Evolutionary conservation across 2,113 vertebrate genomes (phyloP).

Genomic region (Alligator sinensis): DNA sequence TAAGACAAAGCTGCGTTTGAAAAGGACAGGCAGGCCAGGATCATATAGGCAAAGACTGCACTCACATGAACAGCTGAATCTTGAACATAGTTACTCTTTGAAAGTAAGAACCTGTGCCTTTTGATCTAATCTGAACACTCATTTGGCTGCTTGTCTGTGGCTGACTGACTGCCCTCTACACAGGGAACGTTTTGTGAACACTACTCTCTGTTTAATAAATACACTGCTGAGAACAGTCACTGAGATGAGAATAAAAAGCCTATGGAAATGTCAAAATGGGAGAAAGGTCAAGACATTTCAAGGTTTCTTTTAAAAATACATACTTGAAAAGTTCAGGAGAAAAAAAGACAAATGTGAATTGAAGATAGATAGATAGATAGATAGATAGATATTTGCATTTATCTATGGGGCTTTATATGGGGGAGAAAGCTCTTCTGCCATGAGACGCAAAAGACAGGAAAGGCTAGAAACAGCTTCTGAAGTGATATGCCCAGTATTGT

Average conservation of each 20-base stretch:
- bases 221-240: not conserved
- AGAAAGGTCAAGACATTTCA: conserved; percentile 60
- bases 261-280: conserved; percentile 54
- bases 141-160: not conserved
- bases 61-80: not conserved
- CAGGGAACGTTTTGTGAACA: not conserved
- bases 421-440: not conserved
- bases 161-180: not conserved
- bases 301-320: conserved; percentile 31
- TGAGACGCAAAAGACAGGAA: not conserved
- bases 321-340: conserved; percentile 18
- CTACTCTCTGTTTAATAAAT: not conserved
- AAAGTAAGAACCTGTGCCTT: not conserved
- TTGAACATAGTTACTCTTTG: not conserved
- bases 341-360: not conserved
- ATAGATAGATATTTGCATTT: fast-evolving
- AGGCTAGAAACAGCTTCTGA: not conserved
- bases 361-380: fast-evolving
- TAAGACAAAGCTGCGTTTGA: not conserved
- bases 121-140: not conserved
- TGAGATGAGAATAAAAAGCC: conserved; percentile 46
- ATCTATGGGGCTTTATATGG: not conserved
- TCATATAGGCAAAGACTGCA: not conserved
- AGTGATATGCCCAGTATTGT: fast-evolving
- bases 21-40: not conserved